Evolutionary conservation across 2,888 invertebrate species (phyloP), one percentile per base, ranked within the genome.

Genomic region (Rhabditoides inermis): DNA sequence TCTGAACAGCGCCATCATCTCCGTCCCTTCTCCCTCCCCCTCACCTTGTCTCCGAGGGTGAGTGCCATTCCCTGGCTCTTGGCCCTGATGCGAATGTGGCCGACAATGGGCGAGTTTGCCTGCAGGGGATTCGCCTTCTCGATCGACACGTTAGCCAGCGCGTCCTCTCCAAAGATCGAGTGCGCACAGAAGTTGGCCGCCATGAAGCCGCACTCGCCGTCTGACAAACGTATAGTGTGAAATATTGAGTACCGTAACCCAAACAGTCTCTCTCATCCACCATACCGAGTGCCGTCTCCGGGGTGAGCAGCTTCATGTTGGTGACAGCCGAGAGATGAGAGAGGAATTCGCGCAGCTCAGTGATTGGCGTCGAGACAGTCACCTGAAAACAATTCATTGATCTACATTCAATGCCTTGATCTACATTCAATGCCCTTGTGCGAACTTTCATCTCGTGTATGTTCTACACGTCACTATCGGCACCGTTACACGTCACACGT

Each of bases 41-140:
- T 94, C 73, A 98, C 92, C 81, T 98, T 95, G 79, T 98, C 98
- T 39, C 98, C 98, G 70, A 98, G 83, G 74, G 92, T 91, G 22
- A 98, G 81, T 3, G 98, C 98, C 95, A 98, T 98, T 57, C 98
- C 98, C 85, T 95, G 95, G 77, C 90, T 94, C 82, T 98, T 99
- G 56, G 98, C 95, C 60, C 98, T 83, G 70, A 98, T 95, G 67
- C 98, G 83, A 77, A 99, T 92, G 78, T 98, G 95, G 0, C 98
- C 98, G 18, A 87, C 86, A 18, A 98, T 94, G 49, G 91, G 85
- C 39, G 89, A 86, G 71, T 85, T 84, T 6, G 73, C 70, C 58
- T 61, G 79, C 50, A 76, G 65, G 27, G 77, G 77, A 2, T 75
- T 64, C 20, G 79, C 53, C 73, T 89, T 90, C 81, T 99, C 98